A percentile compares a stretch with the other conserved stretches of the same genome.
Conservation (phyloP, 2,797 vertebrate genomes). For the Chelidonichthys spinosus region DNA sequence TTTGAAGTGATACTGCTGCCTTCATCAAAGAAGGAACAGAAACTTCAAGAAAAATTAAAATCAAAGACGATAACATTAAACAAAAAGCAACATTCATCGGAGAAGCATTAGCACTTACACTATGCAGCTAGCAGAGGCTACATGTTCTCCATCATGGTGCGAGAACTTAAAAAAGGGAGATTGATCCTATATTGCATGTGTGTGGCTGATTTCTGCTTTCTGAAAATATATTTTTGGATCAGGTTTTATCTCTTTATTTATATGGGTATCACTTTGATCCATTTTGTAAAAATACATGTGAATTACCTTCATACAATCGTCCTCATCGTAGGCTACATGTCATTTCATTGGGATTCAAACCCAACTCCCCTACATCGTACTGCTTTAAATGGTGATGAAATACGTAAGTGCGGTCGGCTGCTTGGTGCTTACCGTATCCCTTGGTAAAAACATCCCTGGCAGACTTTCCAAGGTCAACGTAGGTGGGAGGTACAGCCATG, state of each 20-base stretch:
- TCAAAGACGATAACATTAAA: background rate
- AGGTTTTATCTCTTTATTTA: no score
- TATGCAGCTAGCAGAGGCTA: background rate
- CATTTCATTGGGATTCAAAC: background rate
- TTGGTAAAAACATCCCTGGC: slow-evolving; percentile 97
- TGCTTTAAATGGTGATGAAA: slow-evolving; percentile 2
- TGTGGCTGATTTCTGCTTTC: background rate
- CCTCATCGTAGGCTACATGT: background rate
- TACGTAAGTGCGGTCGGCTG: background rate
- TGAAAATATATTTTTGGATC: no score
- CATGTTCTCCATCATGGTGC: background rate
- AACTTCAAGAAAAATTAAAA: background rate
- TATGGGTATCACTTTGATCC: no score
- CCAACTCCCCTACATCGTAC: background rate
- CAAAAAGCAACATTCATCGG: no score
- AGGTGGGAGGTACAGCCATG: slow-evolving; percentile 96
- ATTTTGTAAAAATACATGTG: background rate
- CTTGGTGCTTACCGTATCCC: slow-evolving; percentile 91
- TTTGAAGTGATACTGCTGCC: background rate
- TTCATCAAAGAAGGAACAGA: background rate
- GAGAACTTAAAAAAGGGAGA: background rate
- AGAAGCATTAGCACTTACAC: background rate
- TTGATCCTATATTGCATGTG: no score
- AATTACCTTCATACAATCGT: no score
- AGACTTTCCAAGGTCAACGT: slow-evolving; percentile 94